These are phyloP conservation scores for Stegastes partitus DNA, from an alignment of 2,113 vertebrate genomes.

Conservation along the genomic window DNA sequence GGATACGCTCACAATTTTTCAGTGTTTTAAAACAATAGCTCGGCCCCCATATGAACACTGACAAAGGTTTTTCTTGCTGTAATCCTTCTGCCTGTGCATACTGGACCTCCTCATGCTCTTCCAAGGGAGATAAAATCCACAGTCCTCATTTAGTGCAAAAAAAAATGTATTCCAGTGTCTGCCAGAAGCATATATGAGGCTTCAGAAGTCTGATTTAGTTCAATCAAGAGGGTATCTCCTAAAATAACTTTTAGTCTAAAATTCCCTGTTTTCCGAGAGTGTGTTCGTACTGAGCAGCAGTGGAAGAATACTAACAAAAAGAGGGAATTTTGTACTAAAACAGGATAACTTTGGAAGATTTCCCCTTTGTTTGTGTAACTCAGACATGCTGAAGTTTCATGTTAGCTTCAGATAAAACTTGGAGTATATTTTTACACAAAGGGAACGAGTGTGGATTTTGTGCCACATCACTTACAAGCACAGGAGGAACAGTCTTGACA, in stretches of 20 bases:
- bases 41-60: neutral
- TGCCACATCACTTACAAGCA: neutral
- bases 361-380: too few species aligned
- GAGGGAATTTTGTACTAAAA: fast-evolving
- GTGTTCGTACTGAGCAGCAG: neutral
- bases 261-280: neutral
- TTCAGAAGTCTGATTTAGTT: constrained; percentile 8
- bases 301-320: neutral
- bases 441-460: neutral
- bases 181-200: neutral
- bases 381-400: too few species aligned
- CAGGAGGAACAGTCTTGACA: neutral
- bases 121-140: neutral
- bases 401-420: neutral
- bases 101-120: neutral
- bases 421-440: neutral
- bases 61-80: neutral
- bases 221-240: neutral
- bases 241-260: neutral
- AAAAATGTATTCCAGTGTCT: neutral
- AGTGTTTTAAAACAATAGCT: too few species aligned
- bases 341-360: neutral
- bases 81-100: neutral
- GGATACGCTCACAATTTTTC: too few species aligned
- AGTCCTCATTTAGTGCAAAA: neutral